phyloP scores from a whole-genome alignment of 2,113 vertebrate genomes.

The Embiotoca jacksoni region DNA sequence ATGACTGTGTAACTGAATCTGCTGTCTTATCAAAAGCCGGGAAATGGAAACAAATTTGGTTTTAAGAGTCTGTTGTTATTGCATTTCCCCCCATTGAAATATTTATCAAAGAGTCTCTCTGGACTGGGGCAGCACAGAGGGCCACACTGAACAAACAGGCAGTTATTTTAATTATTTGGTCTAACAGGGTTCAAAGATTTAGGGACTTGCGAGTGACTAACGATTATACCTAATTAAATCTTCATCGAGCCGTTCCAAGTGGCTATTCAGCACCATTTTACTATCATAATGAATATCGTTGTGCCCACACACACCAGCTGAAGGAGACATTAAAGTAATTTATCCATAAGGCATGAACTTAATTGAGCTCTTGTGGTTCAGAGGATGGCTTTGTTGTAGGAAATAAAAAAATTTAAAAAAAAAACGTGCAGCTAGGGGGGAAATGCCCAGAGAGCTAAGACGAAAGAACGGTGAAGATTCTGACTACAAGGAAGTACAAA shows the following conservation, averaged over 20 bases:
- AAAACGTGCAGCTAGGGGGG: neutral
- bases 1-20: conserved; percentile 64
- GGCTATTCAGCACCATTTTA: conserved; percentile 52
- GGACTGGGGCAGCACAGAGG: conserved; percentile 25
- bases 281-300: conserved; percentile 45
- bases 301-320: conserved; percentile 45
- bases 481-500: conserved; percentile 4
- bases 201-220: conserved; percentile 32
- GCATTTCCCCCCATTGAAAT: conserved; percentile 63
- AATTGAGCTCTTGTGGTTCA: conserved; percentile 47
- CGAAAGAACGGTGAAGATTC: conserved; percentile 11
- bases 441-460: neutral
- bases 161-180: conserved; percentile 38
- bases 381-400: conserved; percentile 51
- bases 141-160: conserved; percentile 16
- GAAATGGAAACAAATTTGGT: conserved; percentile 71
- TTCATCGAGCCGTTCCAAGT: conserved; percentile 50
- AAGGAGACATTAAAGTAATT: conserved; percentile 63
- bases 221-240: conserved; percentile 61
- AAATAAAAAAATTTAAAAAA: conserved; percentile 28
- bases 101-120: conserved; percentile 60
- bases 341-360: conserved; percentile 41
- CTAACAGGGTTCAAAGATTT: conserved; percentile 39
- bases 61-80: conserved; percentile 59
- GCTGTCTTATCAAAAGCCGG: conserved; percentile 62